Evolutionary conservation across 2,888 invertebrate genomes (phyloP).

Genomic region (Sphaerophoria rueppellii): DNA sequence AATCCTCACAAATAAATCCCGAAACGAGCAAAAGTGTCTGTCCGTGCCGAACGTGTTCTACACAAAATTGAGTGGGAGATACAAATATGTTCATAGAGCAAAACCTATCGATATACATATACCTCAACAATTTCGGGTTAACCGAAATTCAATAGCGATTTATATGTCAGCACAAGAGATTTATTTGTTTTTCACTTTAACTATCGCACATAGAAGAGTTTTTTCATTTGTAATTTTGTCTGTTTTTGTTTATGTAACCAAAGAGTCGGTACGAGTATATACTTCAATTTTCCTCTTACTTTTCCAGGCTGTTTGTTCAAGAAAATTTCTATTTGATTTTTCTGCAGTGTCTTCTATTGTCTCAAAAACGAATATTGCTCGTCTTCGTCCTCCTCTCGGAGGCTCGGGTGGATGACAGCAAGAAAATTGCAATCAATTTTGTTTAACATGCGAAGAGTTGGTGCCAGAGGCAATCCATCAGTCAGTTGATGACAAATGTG

Average conservation of each 20-base stretch:
- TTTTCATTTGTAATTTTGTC: slow-evolving; percentile 9
- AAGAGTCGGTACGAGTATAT: neutral
- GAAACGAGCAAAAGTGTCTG: slow-evolving; percentile 17
- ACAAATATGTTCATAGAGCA: neutral
- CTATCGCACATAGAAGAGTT: slow-evolving; percentile 5
- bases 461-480: slow-evolving; percentile 1
- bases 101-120: neutral
- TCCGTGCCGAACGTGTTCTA: slow-evolving; percentile 23
- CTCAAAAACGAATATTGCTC: neutral
- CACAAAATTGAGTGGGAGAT: slow-evolving; percentile 38
- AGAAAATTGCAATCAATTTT: slow-evolving; percentile 44
- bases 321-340: slow-evolving; percentile 13
- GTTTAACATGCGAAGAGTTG: neutral
- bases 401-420: neutral
- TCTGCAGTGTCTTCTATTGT: neutral
- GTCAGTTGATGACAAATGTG: slow-evolving; percentile 35
- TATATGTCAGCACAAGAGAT: slow-evolving; percentile 38
- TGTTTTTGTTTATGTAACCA: slow-evolving; percentile 42
- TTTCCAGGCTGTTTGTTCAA: neutral
- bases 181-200: slow-evolving; percentile 35
- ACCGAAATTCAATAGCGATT: slow-evolving; percentile 46
- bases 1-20: neutral
- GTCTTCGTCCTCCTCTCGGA: too few species aligned
- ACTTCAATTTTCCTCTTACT: slow-evolving; percentile 31
- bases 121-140: slow-evolving; percentile 10